Conservation (phyloP, 2,797 vertebrate genomes). For the Sarcophilus harrisii region DNA sequence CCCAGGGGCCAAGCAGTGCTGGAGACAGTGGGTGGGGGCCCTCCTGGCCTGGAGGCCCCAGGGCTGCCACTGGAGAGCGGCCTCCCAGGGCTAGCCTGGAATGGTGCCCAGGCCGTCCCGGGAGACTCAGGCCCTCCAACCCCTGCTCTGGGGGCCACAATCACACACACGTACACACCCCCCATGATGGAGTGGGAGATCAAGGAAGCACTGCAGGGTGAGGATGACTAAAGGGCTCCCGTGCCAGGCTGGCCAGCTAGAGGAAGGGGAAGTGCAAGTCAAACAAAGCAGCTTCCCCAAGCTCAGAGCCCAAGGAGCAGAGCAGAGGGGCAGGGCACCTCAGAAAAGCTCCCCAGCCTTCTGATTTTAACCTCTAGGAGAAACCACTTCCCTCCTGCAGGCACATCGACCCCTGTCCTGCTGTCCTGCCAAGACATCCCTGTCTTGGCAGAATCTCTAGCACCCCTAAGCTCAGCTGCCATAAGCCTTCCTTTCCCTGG, state of each 20-base stretch:
- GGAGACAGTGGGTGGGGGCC: no score
- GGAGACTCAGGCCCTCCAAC: constrained; percentile 73
- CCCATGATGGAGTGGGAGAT: no score
- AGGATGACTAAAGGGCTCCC: no score
- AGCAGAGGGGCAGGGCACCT: constrained; percentile 72
- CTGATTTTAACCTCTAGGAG: background rate
- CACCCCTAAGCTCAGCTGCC: background rate
- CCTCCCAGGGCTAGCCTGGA: background rate
- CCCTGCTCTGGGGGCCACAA: constrained; percentile 73
- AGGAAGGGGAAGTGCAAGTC: no score
- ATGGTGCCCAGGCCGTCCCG: background rate
- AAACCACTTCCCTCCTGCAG: background rate
- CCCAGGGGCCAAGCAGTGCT: background rate
- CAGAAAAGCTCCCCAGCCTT: constrained; percentile 64
- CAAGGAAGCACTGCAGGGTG: no score
- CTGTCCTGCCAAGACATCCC: background rate
- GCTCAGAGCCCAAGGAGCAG: constrained; percentile 8
- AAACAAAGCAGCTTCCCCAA: background rate
- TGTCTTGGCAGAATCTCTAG: background rate
- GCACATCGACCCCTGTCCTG: background rate
- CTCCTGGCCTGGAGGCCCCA: no score
- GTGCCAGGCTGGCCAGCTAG: no score
- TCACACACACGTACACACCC: no score
- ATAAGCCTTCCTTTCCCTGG: background rate
- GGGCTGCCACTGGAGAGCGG: background rate